A percentile compares a stretch with the other conserved stretches of the same genome.
Evolutionary conservation across 2,797 vertebrate genomes (phyloP).

Genomic region (Carapus acus): DNA sequence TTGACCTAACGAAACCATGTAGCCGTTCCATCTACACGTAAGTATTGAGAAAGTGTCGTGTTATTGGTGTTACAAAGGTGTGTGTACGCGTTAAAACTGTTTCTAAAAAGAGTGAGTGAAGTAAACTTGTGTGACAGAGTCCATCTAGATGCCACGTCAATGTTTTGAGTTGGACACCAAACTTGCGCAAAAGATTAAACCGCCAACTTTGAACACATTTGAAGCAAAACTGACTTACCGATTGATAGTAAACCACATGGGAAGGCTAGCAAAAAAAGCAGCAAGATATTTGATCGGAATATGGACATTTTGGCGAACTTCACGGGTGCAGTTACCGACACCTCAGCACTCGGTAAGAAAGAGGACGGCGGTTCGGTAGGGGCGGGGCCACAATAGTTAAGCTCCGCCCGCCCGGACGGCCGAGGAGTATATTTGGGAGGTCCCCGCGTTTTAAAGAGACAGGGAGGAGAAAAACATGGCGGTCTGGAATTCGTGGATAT

Average conservation of each 20-base stretch:
- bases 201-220: neutral
- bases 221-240: slow-evolving; percentile 51
- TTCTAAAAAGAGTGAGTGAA: neutral
- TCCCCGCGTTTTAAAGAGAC: neutral
- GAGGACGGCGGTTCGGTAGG: slow-evolving; percentile 21
- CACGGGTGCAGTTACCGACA: slow-evolving; percentile 46
- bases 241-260: slow-evolving; percentile 60
- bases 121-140: neutral
- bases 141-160: slow-evolving; percentile 65
- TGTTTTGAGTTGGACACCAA: neutral
- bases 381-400: slow-evolving; percentile 20
- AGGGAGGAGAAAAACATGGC: neutral
- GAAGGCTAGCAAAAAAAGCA: slow-evolving; percentile 69
- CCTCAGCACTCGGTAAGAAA: slow-evolving; percentile 56
- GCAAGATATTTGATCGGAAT: slow-evolving; percentile 55
- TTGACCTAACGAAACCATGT: too few relatives aligned
- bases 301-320: slow-evolving; percentile 60
- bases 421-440: neutral
- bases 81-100: neutral
- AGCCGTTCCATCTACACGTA: slow-evolving; percentile 13
- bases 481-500: too few relatives aligned
- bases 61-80: neutral
- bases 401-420: slow-evolving; percentile 26
- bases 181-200: neutral
- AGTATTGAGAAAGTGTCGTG: neutral